phyloP scores from a whole-genome alignment of 2,888 invertebrate genomes.

The Tetropium fuscum region DNA sequence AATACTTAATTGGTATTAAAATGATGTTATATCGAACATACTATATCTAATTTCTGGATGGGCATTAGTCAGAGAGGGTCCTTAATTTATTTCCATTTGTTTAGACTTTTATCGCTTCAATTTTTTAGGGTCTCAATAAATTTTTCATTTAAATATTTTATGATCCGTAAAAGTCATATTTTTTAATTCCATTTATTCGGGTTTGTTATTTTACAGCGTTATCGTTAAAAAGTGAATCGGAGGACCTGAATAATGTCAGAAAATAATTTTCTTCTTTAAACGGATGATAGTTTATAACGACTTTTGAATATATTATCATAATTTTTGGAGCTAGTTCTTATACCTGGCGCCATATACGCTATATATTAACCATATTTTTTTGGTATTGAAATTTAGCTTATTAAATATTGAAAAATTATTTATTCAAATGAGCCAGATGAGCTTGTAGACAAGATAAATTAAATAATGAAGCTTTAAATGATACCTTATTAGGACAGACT shows the following conservation, averaged over 20 bases:
- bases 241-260: conserved; percentile 33
- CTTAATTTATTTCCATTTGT: conserved; percentile 23
- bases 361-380: conserved; percentile 47
- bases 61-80: conserved; percentile 32
- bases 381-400: conserved; percentile 21
- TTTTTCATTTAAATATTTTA: conserved; percentile 36
- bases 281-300: conserved; percentile 34
- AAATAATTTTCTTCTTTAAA: conserved; percentile 37
- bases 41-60: too few relatives aligned
- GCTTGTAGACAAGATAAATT: conserved; percentile 10
- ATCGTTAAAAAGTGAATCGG: conserved; percentile 35
- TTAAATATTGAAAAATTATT: conserved; percentile 13
- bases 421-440: conserved; percentile 18
- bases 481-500: not conserved
- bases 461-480: not conserved
- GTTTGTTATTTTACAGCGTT: conserved; percentile 45
- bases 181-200: conserved; percentile 47
- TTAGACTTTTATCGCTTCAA: conserved; percentile 31
- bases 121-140: conserved; percentile 23
- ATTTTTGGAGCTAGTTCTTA: conserved; percentile 41
- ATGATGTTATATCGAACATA: too few relatives aligned
- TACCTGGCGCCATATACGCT: conserved; percentile 45
- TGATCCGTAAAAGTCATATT: conserved; percentile 45
- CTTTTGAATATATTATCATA: conserved; percentile 48
- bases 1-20: too few relatives aligned